These are phyloP conservation scores for Poecile atricapillus DNA, from an alignment of 2,113 vertebrate genomes.

Conservation along the genomic window DNA sequence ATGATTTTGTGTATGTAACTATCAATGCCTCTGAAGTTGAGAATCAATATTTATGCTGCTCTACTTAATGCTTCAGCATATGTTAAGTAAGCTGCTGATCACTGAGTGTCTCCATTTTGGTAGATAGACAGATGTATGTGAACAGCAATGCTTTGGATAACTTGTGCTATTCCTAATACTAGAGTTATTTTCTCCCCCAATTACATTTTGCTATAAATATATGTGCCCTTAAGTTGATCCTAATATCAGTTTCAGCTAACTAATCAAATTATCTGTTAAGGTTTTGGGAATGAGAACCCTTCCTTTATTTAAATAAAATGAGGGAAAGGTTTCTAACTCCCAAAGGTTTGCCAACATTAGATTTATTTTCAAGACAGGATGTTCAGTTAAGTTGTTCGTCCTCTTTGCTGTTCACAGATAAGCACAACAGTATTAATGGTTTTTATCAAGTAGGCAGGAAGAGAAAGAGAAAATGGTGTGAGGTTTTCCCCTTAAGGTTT, in stretches of 20 bases:
- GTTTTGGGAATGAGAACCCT: conserved; percentile 54
- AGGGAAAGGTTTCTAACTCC: conserved; percentile 32
- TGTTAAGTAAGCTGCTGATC: neutral
- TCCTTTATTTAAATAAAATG: conserved; percentile 62
- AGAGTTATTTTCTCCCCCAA: conserved; percentile 60
- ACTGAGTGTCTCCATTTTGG: neutral
- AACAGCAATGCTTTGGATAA: conserved; percentile 34
- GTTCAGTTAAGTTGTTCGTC: neutral
- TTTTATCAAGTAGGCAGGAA: neutral
- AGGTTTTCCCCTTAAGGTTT: neutral
- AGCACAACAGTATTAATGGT: neutral
- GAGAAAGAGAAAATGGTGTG: neutral
- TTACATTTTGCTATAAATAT: conserved; percentile 69
- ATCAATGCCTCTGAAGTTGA: neutral
- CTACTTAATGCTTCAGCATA: neutral
- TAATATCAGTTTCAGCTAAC: conserved; percentile 60
- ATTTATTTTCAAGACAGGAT: conserved; percentile 46
- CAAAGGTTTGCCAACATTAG: conserved; percentile 21
- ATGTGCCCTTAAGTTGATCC: conserved; percentile 61
- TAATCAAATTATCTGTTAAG: conserved; percentile 66
- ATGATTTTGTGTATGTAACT: neutral
- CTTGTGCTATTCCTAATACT: conserved; percentile 57
- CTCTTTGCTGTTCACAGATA: neutral
- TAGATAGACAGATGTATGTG: conserved; percentile 26
- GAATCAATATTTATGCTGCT: neutral